Conservation (phyloP, 2,113 vertebrate species). For the Oryzias javanicus region DNA sequence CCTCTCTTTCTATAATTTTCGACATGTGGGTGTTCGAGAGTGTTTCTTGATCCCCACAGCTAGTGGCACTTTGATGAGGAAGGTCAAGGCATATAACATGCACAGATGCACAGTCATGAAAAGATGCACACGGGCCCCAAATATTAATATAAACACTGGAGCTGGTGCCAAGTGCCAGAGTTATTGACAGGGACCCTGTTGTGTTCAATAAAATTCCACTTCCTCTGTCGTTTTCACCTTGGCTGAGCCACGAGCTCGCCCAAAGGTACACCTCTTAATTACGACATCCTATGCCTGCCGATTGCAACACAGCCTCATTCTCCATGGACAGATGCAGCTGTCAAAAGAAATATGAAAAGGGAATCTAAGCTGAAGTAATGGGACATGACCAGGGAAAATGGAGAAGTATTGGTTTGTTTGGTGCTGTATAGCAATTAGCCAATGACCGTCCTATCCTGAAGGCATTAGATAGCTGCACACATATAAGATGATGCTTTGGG, state of each 20-base stretch:
- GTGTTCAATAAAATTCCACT: conserved; percentile 59
- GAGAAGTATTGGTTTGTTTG: conserved; percentile 65
- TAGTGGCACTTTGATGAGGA: conserved; percentile 8
- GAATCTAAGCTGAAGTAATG: conserved; percentile 62
- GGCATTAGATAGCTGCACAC: conserved; percentile 26
- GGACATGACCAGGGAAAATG: conserved; percentile 63
- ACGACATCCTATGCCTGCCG: conserved; percentile 52
- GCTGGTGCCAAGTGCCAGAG: conserved; percentile 13
- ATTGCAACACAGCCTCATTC: conserved; percentile 58
- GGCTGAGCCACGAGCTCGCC: conserved; percentile 51
- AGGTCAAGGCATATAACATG: conserved; percentile 36
- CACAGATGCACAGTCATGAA: conserved; percentile 15
- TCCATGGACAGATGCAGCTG: conserved; percentile 69
- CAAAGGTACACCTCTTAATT: conserved; percentile 62
- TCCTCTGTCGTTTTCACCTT: conserved; percentile 62
- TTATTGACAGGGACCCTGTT: conserved; percentile 52
- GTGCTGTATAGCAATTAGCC: conserved; percentile 63
- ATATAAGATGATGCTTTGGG: conserved; percentile 20
- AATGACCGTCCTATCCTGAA: conserved; percentile 40
- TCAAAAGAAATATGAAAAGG: conserved; percentile 68
- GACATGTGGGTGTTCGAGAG: conserved; percentile 36
- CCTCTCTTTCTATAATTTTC: conserved; percentile 14
- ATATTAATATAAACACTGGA: conserved; percentile 44
- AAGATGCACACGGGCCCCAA: conserved; percentile 16
- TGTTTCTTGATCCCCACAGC: conserved; percentile 9